Percentiles rank a stretch among this genome's conserved stretches.
phyloP scores from a whole-genome alignment of 1,140 invertebrate genomes.

The Hyles vespertilio region DNA sequence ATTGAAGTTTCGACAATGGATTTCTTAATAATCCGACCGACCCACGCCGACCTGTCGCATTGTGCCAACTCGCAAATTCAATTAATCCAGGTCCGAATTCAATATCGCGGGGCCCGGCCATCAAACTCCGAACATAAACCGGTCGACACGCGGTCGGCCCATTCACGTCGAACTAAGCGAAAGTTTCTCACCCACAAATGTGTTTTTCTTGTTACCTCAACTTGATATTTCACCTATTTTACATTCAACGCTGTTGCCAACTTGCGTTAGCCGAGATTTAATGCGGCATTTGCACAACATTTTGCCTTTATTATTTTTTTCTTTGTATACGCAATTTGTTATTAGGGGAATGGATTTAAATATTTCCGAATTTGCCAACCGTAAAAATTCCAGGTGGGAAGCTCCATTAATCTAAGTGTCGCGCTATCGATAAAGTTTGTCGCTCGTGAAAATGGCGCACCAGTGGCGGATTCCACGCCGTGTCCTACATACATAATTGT shows the following conservation, averaged over 20 bases:
- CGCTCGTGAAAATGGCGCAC: too few species aligned
- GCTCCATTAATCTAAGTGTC: too few species aligned
- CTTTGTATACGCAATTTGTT: too few species aligned
- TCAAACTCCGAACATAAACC: constrained; percentile 29
- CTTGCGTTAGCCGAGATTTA: neutral
- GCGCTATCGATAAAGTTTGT: too few species aligned
- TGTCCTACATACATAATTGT: too few species aligned
- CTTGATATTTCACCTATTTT: constrained; percentile 28
- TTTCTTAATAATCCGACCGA: constrained; percentile 21
- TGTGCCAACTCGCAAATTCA: constrained; percentile 32
- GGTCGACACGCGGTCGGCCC: constrained; percentile 17
- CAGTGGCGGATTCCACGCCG: too few species aligned
- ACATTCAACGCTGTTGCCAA: constrained; percentile 23
- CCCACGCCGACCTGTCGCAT: constrained; percentile 12
- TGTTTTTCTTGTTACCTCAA: constrained; percentile 39
- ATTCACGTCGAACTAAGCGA: constrained; percentile 20
- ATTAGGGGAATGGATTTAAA: too few species aligned
- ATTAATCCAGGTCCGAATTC: constrained; percentile 34
- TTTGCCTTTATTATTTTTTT: too few species aligned
- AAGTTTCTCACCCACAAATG: constrained; percentile 36
- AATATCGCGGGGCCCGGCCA: constrained; percentile 27
- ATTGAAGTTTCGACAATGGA: constrained; percentile 22
- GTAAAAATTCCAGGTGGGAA: too few species aligned
- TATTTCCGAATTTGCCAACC: too few species aligned
- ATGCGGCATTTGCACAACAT: too few species aligned